phyloP scores from a whole-genome alignment of 2,888 invertebrate species.

The Dicyrtomina minuta region DNA sequence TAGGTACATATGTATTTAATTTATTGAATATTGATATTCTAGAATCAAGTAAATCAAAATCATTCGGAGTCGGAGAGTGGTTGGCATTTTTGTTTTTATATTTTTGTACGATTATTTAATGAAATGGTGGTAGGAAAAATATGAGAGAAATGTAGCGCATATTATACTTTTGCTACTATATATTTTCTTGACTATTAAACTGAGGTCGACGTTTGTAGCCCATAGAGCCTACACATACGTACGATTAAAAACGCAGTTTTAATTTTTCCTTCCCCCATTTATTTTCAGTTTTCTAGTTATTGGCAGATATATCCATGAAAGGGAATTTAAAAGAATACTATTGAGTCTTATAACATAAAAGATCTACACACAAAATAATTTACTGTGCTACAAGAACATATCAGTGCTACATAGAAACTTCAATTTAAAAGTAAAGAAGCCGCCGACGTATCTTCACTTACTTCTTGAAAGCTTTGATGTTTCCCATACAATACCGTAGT shows the following conservation, averaged over 20 bases:
- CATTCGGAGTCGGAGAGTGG: neutral
- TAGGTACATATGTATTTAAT: neutral
- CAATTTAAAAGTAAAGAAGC: neutral
- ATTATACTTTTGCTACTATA: no score
- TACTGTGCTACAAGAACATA: neutral
- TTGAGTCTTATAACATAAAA: neutral
- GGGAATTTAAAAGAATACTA: neutral
- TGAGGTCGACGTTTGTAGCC: no score
- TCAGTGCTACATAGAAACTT: neutral
- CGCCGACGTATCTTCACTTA: no score
- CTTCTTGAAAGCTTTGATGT: no score
- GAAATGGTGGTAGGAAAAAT: no score
- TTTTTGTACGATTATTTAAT: neutral
- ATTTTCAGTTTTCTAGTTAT: neutral
- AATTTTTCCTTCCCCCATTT: neutral
- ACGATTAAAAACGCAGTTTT: no score
- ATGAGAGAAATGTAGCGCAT: no score
- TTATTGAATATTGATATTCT: neutral
- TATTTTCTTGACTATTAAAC: no score
- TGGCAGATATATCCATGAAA: neutral
- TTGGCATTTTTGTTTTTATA: neutral
- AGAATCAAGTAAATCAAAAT: neutral
- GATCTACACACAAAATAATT: neutral
- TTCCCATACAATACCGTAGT: no score
- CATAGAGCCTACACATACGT: no score